Evolutionary conservation across 2,113 vertebrate genomes (phyloP).

Genomic region (Erythrolamprus reginae): DNA sequence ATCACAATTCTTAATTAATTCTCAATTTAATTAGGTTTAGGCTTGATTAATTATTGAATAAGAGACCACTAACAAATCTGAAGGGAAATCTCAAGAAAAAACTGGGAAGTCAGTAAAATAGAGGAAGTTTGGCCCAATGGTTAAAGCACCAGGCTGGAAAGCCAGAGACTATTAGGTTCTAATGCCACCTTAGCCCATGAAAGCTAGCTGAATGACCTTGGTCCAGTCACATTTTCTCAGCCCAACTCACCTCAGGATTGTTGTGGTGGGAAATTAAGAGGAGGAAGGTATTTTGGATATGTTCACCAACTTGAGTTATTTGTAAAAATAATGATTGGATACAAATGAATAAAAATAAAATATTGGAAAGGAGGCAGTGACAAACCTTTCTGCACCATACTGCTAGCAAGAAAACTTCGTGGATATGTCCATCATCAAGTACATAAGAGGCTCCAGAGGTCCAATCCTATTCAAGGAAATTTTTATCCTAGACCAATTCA

Average conservation of each 20-base stretch:
- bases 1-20: background rate
- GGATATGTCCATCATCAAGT: background rate
- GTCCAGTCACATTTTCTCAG: background rate
- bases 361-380: background rate
- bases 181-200: background rate
- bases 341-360: background rate
- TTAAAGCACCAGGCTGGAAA: background rate
- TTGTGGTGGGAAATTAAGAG: background rate
- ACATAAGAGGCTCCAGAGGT: background rate
- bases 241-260: background rate
- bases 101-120: background rate
- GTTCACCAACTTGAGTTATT: background rate
- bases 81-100: background rate
- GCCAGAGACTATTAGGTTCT: background rate
- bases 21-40: background rate
- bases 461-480: background rate
- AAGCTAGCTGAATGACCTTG: background rate
- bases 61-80: background rate
- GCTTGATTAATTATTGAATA: no score
- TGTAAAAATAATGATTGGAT: background rate
- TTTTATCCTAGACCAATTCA: background rate
- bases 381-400: background rate
- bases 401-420: background rate
- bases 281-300: background rate
- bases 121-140: background rate